Percentiles rank a stretch among this genome's conserved stretches.
These are phyloP conservation scores for Heliconius cydno DNA, from an alignment of 2,888 invertebrate species.

Conservation along the genomic window DNA sequence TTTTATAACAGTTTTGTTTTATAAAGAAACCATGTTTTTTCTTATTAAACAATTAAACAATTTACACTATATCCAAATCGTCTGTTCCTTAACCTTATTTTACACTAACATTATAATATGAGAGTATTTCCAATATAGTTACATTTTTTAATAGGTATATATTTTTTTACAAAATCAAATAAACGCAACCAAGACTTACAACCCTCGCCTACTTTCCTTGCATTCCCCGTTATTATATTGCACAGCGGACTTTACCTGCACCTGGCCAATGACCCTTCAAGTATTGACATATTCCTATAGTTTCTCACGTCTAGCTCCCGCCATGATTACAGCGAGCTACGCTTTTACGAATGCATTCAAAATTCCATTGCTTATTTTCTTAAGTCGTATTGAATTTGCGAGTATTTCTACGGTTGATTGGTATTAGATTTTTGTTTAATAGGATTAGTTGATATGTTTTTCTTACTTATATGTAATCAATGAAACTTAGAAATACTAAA, in stretches of 20 bases:
- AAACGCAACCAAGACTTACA: slow-evolving; percentile 13
- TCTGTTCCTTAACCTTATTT: too few relatives aligned
- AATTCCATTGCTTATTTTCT: slow-evolving; percentile 42
- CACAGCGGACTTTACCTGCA: slow-evolving; percentile 68
- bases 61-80: too few relatives aligned
- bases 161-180: slow-evolving; percentile 2
- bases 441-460: not conserved
- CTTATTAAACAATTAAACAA: too few relatives aligned
- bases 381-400: slow-evolving; percentile 41
- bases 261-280: slow-evolving; percentile 81
- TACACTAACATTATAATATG: too few relatives aligned
- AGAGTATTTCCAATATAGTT: not conserved
- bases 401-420: not conserved
- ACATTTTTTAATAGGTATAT: not conserved
- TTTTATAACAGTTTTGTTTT: too few relatives aligned
- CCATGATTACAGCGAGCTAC: slow-evolving; percentile 59
- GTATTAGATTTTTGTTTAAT: not conserved
- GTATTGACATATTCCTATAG: slow-evolving; percentile 83
- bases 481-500: not conserved
- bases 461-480: not conserved
- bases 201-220: slow-evolving; percentile 37
- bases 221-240: slow-evolving; percentile 68
- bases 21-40: too few relatives aligned
- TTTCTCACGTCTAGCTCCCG: slow-evolving; percentile 78
- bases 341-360: slow-evolving; percentile 56